A percentile compares a stretch with the other conserved stretches of the same genome.
These are phyloP conservation scores for Lobophora halterata DNA, from an alignment of 2,888 invertebrate genomes.

Conservation along the genomic window DNA sequence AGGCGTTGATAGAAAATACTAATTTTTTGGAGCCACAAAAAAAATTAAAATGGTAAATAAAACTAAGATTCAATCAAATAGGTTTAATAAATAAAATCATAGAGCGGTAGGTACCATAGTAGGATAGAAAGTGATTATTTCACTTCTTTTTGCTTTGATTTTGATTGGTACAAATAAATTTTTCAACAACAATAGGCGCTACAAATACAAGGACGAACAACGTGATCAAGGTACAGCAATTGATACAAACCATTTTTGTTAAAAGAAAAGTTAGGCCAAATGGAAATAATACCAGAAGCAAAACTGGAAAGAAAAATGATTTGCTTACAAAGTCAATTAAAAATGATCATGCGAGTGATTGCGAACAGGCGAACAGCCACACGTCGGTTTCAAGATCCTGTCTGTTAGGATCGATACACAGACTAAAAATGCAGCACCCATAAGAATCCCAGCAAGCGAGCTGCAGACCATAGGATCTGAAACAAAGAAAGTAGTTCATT, in stretches of 20 bases:
- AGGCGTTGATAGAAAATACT: no score
- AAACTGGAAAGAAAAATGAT: constrained; percentile 17
- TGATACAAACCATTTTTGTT: constrained; percentile 33
- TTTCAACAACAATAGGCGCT: constrained; percentile 37
- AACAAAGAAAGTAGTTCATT: constrained; percentile 52
- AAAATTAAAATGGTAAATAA: no score
- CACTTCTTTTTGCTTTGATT: constrained; percentile 1
- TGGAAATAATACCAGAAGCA: not conserved
- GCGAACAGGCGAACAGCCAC: constrained; percentile 7
- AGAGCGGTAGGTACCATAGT: no score
- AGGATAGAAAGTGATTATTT: no score
- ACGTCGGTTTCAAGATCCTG: constrained; percentile 17
- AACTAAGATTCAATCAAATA: no score
- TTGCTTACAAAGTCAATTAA: constrained; percentile 24
- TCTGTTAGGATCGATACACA: constrained; percentile 13
- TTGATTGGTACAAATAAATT: constrained; percentile 14
- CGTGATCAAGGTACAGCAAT: constrained; percentile 23
- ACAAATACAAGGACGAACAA: constrained; percentile 27
- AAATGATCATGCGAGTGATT: constrained; percentile 20
- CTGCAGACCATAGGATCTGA: constrained; percentile 40
- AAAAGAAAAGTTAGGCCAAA: constrained; percentile 1
- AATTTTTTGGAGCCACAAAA: no score
- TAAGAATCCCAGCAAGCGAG: constrained; percentile 25
- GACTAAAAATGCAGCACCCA: constrained; percentile 19
- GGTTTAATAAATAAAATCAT: no score